Base-by-base conservation (phyloP, 2,797 vertebrate genomes). In the Echeneis naucrates region DNA sequence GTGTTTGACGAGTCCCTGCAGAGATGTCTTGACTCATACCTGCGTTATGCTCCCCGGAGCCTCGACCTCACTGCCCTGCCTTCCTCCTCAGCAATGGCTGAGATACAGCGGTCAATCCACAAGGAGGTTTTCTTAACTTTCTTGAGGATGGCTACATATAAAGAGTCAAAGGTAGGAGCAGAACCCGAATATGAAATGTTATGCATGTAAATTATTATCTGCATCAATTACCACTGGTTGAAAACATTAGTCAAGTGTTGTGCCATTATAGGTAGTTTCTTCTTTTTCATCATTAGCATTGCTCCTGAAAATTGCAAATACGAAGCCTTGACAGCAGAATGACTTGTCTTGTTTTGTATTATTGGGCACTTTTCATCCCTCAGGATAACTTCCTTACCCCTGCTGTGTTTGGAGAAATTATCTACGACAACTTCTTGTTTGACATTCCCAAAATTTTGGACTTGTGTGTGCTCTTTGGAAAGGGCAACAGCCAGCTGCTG, bases 381-480 rank as follows among this genome's bases (percentile, higher is more conserved):
- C 83, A 99, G 98, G 97, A 99, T 48, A 94, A 95, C 92, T 97
- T 97, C 78, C 92, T 99, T 56, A 97, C 96, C 2, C 96, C 97
- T 0, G 90, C 94, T 42, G 96, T 96, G 26, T 99, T 98, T 87
- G 97, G 96, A 86, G 96, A 99, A 84, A 97, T 99, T 53, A 94
- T 99, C 77, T 99, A 99, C 68, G 95, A 98, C 40, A 97, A 99
- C 92, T 99, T 95, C 89, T 92, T 99, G 19, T 99, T 99, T 0
- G 98, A 99, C 93, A 96, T 99, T 92, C 97, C 98, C 2, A 99
- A 99, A 92, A 96, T 99, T 68, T 73, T 99, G 93, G 98, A 99
- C 88, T 95, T 99, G 58, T 99, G 98, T 55, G 96, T 97, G 62
- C 95, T 99, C 23, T 99, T 96, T 80, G 98, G 98, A 47, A 98